A percentile compares a stretch with the other conserved stretches of the same genome.
phyloP scores from a whole-genome alignment of 2,113 vertebrate genomes.

The Erythrolamprus reginae region DNA sequence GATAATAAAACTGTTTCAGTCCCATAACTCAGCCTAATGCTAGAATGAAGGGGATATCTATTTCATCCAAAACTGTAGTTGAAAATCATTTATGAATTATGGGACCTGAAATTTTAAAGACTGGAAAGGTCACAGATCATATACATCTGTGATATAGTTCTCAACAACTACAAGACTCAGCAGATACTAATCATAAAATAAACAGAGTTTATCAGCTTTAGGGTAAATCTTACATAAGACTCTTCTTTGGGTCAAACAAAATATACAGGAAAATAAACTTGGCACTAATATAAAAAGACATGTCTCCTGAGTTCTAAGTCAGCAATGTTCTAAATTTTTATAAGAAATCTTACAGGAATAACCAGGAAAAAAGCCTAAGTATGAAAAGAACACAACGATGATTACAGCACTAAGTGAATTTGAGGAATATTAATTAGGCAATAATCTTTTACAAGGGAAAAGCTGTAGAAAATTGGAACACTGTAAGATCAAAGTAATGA shows the following conservation, averaged over 20 bases:
- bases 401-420: background rate
- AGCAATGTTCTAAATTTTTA: background rate
- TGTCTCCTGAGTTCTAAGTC: background rate
- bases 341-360: conserved; percentile 6
- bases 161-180: background rate
- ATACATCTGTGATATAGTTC: background rate
- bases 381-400: background rate
- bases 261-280: conserved; percentile 16
- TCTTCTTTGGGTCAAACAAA: background rate
- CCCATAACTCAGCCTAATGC: background rate
- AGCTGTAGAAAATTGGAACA: background rate
- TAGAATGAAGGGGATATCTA: background rate
- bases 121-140: background rate
- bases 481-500: background rate
- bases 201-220: background rate
- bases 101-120: background rate
- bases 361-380: background rate
- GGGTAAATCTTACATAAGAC: background rate
- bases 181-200: background rate
- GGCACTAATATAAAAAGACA: background rate
- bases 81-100: background rate
- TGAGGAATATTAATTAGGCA: background rate
- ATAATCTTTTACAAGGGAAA: background rate
- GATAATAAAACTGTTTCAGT: background rate
- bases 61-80: background rate